A percentile compares a stretch with the other conserved stretches of the same genome.
Conservation (phyloP, 2,888 invertebrate genomes). For the Syritta pipiens region DNA sequence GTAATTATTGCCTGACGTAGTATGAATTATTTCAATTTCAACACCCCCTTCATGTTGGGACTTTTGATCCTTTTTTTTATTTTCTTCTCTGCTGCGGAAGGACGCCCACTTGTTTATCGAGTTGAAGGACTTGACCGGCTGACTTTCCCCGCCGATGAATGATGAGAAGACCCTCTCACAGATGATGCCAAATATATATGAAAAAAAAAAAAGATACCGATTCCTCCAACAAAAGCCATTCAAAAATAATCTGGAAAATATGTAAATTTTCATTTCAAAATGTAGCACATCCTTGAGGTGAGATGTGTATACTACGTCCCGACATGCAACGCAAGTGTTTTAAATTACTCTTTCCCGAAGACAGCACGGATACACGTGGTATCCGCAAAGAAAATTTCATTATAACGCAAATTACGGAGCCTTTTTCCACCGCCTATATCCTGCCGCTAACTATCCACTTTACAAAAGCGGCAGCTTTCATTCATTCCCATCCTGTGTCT, state of each 20-base stretch:
- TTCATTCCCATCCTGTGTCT: constrained; percentile 25
- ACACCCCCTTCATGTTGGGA: constrained; percentile 3
- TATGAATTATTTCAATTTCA: constrained; percentile 38
- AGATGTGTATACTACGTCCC: constrained; percentile 20
- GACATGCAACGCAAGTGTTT: constrained; percentile 35
- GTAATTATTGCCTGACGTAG: constrained; percentile 55
- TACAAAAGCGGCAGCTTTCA: constrained; percentile 41
- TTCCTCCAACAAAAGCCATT: constrained; percentile 9
- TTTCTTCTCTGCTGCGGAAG: background rate
- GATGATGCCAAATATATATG: constrained; percentile 1
- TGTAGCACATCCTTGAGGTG: constrained; percentile 38
- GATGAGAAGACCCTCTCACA: too few relatives aligned
- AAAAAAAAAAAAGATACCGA: background rate
- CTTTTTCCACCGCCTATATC: constrained; percentile 28
- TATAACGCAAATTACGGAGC: constrained; percentile 47
- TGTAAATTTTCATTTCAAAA: constrained; percentile 40
- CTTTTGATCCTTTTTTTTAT: constrained; percentile 5
- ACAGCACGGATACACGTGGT: constrained; percentile 41
- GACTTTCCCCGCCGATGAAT: constrained; percentile 45
- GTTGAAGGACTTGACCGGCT: constrained; percentile 53
- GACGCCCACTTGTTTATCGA: constrained; percentile 5
- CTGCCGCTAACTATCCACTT: constrained; percentile 51
- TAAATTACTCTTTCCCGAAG: constrained; percentile 34
- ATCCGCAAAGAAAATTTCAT: constrained; percentile 37
- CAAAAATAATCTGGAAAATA: constrained; percentile 51